Percentiles rank a stretch among this genome's conserved stretches.
Conservation (phyloP, 1,140 invertebrate species). For the Bombus cullumanus region DNA sequence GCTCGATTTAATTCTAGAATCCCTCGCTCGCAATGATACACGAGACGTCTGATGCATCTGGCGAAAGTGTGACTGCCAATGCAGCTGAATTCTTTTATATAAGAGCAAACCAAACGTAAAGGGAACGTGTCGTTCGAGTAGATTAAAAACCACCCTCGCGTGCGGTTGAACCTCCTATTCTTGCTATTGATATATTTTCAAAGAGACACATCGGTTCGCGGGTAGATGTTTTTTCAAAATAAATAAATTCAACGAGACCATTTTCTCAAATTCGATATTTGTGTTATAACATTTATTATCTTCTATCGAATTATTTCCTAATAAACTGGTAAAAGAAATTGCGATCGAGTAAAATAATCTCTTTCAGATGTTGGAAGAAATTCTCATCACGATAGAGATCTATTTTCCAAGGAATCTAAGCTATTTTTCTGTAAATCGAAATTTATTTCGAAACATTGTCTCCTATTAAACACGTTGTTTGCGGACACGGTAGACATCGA, state of each 20-base stretch:
- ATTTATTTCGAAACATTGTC: too few species aligned
- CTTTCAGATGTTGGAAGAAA: not conserved
- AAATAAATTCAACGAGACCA: too few species aligned
- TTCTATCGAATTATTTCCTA: too few species aligned
- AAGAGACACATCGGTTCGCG: not conserved
- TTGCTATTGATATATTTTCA: not conserved
- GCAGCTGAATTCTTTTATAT: slow-evolving; percentile 6
- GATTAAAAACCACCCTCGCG: not conserved
- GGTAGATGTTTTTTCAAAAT: too few species aligned
- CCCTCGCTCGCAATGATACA: not conserved
- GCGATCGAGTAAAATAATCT: not conserved
- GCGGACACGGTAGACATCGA: too few species aligned
- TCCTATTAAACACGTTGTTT: not conserved
- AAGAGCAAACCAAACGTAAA: not conserved
- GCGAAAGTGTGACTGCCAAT: not conserved
- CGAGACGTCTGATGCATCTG: slow-evolving; percentile 1
- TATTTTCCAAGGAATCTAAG: not conserved
- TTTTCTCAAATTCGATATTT: too few species aligned
- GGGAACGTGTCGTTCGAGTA: not conserved
- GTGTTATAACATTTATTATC: too few species aligned
- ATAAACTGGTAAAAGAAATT: too few species aligned
- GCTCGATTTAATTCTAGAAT: not conserved
- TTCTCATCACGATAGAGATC: not conserved
- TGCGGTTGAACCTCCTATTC: not conserved
- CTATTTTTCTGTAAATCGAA: not conserved